Evolutionary conservation across 2,797 vertebrate genomes (phyloP).

Genomic region (Cuniculus paca): DNA sequence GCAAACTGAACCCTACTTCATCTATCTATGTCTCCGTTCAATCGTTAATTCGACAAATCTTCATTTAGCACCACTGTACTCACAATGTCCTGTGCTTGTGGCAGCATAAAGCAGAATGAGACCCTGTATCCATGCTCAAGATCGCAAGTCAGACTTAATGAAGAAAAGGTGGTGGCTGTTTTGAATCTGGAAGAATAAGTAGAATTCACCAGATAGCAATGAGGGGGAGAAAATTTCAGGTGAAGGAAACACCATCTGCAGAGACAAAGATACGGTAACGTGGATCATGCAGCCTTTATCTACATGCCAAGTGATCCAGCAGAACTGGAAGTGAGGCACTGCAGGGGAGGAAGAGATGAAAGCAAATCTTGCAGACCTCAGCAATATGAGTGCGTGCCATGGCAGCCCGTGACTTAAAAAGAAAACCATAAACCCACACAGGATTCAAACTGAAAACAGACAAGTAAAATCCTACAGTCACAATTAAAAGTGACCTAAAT

Average conservation of each 20-base stretch:
- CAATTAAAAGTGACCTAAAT: conserved; percentile 18
- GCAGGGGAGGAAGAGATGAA: not conserved
- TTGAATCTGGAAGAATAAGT: not conserved
- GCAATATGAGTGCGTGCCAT: not conserved
- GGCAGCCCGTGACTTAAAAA: conserved; percentile 11
- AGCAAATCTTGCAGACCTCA: not conserved
- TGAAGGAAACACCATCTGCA: not conserved
- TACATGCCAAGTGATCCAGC: not conserved
- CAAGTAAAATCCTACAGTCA: not conserved
- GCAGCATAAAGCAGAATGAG: conserved; percentile 20
- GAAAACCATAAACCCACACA: not conserved
- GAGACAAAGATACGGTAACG: not conserved
- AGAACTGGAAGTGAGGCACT: not conserved
- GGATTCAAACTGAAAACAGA: conserved; percentile 32
- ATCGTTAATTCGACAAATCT: not conserved
- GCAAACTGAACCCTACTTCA: not conserved
- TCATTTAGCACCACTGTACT: not conserved
- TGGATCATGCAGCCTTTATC: not conserved
- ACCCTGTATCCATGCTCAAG: not conserved
- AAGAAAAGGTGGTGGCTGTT: not conserved
- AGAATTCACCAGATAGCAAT: not conserved
- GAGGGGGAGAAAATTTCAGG: not conserved
- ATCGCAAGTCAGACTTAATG: not conserved
- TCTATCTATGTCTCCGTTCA: not conserved
- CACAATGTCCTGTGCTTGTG: not conserved